phyloP scores from a whole-genome alignment of 2,888 invertebrate species.

The Marronus borbonicus region DNA sequence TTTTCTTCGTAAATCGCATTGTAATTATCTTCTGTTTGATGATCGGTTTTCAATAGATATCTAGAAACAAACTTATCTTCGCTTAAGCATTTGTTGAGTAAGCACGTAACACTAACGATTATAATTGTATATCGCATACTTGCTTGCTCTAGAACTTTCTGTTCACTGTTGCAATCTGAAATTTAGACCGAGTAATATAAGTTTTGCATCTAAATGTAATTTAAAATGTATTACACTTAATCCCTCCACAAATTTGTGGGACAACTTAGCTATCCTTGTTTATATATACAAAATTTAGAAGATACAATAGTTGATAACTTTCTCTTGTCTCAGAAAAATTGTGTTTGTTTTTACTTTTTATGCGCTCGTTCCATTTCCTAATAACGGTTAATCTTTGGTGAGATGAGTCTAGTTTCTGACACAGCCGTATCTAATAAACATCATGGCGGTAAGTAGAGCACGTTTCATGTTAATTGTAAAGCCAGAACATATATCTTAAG shows the following conservation, averaged over 20 bases:
- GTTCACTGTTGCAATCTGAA: slow-evolving; percentile 47
- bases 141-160: slow-evolving; percentile 39
- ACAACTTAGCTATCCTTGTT: neutral
- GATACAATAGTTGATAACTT: neutral
- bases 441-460: slow-evolving; percentile 16
- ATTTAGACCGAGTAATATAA: slow-evolving; percentile 61
- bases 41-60: neutral
- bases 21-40: slow-evolving; percentile 43
- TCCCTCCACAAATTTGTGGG: slow-evolving; percentile 51
- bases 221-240: slow-evolving; percentile 63
- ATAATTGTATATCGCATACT: slow-evolving; percentile 29
- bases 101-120: neutral
- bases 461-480: slow-evolving; percentile 8
- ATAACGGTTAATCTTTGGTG: slow-evolving; percentile 13
- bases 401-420: neutral
- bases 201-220: slow-evolving; percentile 62
- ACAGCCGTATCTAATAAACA: neutral
- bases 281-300: neutral
- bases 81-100: slow-evolving; percentile 4
- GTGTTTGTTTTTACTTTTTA: neutral
- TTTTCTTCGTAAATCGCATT: slow-evolving; percentile 65
- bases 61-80: slow-evolving; percentile 7
- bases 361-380: neutral
- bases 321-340: neutral
- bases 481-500: neutral